Evolutionary conservation across 2,797 vertebrate species (phyloP), one percentile per base, ranked within the genome.

Genomic region (Brachyalestes nurse): DNA sequence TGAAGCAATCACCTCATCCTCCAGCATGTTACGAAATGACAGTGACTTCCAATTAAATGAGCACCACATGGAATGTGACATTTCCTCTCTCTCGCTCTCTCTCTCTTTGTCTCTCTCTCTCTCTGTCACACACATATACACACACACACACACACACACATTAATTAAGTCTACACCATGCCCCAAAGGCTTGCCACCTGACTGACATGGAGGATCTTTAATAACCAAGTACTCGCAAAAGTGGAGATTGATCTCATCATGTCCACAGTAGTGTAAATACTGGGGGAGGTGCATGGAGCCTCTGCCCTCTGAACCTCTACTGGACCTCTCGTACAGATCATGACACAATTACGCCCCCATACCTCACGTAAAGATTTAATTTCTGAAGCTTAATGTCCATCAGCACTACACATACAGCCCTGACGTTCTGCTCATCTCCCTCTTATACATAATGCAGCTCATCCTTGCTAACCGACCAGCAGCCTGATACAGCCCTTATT

Each of bases 81-180:
- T 64, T 64, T 62, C 25, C 5, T 55, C 19, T 23, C 66, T 25
- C 42, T 53, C 53, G n/a, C 14, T 17, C 17, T 77, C 74, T 16
- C 47, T 55, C 55, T 23, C 38, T 45, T 6, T 69, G 6, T 42
- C 47, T 49, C 19, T 40, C 25, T 28, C 28, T 28, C 28, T n/a
- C n/a, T n/a, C n/a, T n/a, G n/a, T n/a, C n/a, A n/a, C n/a, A n/a
- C n/a, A n/a, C n/a, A n/a, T n/a, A 28, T 3, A 28, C 28, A 28
- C 28, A 3, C 28, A 28, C 3, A 28, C 28, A 28, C 28, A 28
- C 28, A 28, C 28, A 28, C 28, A 28, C 28, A 28, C 70, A 42
- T 23, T 71, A 76, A 81, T 81, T 72, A 77, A 77, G 47, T 77
- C 67, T 47, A 49, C 21, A 14, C 60, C 1, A 23, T 6, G 12